phyloP scores from a whole-genome alignment of 2,113 vertebrate genomes.

The Anarhynchus alexandrinus region DNA sequence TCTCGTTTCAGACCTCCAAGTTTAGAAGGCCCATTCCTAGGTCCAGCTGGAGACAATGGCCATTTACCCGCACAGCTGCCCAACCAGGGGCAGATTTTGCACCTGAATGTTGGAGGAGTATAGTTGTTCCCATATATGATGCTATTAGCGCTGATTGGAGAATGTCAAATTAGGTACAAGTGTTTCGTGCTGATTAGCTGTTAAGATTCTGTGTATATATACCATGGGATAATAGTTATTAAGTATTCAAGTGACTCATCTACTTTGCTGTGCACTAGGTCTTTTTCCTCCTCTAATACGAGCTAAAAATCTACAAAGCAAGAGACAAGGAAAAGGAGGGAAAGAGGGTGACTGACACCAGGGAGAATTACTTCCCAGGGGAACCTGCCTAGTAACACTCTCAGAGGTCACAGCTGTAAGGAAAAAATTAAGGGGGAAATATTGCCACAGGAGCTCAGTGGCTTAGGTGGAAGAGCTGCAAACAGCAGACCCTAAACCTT shows the following conservation, averaged over 20 bases:
- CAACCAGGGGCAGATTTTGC: background rate
- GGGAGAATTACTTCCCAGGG: background rate
- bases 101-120: background rate
- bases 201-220: background rate
- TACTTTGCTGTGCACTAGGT: background rate
- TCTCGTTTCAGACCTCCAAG: background rate
- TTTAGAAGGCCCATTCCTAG: background rate
- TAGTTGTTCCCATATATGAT: background rate
- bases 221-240: background rate
- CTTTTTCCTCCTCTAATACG: background rate
- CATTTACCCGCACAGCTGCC: background rate
- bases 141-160: background rate
- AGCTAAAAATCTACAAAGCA: background rate
- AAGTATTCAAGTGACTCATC: background rate
- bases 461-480: background rate
- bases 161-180: background rate
- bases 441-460: background rate
- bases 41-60: background rate
- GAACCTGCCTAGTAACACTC: background rate
- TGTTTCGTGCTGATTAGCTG: background rate
- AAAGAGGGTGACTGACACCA: background rate
- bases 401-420: background rate
- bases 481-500: background rate
- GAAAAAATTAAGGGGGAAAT: background rate
- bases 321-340: background rate